Conservation (phyloP, 2,888 invertebrate genomes). For the Drosophila neotestacea region DNA sequence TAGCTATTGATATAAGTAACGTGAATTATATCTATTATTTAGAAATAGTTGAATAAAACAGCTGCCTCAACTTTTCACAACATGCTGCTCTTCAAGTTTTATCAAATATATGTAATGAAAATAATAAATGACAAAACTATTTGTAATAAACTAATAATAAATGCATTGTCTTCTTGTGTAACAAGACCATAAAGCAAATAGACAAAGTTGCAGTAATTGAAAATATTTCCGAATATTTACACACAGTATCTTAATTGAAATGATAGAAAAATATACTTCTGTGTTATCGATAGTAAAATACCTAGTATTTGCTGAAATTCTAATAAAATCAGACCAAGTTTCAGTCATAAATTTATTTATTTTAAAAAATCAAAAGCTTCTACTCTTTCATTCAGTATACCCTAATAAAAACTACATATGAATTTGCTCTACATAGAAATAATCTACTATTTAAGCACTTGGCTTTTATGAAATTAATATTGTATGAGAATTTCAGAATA, state of each 20-base stretch:
- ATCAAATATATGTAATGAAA: too few relatives aligned
- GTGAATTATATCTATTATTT: background rate
- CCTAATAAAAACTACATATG: background rate
- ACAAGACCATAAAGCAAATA: background rate
- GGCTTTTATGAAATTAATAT: constrained; percentile 7
- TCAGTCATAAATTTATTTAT: too few relatives aligned
- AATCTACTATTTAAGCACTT: background rate
- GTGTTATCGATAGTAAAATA: too few relatives aligned
- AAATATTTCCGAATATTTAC: background rate
- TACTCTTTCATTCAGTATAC: too few relatives aligned
- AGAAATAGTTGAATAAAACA: background rate
- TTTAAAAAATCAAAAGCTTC: too few relatives aligned
- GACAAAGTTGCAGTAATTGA: background rate
- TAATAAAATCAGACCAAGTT: too few relatives aligned
- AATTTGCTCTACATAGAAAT: background rate
- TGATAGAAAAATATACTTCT: too few relatives aligned
- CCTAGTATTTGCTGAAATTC: too few relatives aligned
- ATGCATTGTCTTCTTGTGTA: background rate
- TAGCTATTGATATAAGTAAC: background rate
- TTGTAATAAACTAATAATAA: background rate
- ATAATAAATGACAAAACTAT: background rate
- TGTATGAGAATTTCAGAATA: background rate
- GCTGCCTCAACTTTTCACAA: background rate
- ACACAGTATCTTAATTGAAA: background rate
- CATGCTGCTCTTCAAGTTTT: background rate